These are phyloP conservation scores for Apodemia duryi DNA, from an alignment of 2,888 invertebrate genomes.

Conservation along the genomic window DNA sequence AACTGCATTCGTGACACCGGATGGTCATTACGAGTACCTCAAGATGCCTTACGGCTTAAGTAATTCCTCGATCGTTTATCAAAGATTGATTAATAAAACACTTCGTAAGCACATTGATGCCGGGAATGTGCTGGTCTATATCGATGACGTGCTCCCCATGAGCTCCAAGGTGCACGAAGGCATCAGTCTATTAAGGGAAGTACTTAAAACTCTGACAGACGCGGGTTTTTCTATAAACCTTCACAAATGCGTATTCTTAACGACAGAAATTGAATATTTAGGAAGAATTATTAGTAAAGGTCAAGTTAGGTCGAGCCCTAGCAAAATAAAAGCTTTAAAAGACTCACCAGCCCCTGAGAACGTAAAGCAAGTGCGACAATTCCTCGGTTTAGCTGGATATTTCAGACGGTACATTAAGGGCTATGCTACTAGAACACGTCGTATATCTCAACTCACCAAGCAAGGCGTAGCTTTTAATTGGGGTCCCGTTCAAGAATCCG, in stretches of 20 bases:
- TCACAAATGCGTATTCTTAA: constrained; percentile 29
- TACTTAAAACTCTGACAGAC: constrained; percentile 25
- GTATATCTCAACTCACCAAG: neutral
- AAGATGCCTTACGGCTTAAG: constrained; percentile 18
- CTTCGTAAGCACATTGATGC: neutral
- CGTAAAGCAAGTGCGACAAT: constrained; percentile 28
- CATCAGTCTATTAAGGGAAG: constrained; percentile 20
- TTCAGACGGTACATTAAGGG: constrained; percentile 28
- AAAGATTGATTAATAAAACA: constrained; percentile 10
- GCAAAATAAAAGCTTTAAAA: constrained; percentile 23
- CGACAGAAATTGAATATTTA: constrained; percentile 29
- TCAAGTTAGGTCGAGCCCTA: constrained; percentile 29
- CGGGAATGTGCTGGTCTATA: constrained; percentile 3
- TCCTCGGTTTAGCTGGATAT: constrained; percentile 30
- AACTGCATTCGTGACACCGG: constrained; percentile 19
- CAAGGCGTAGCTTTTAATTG: neutral
- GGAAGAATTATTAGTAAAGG: constrained; percentile 25
- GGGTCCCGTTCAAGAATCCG: constrained; percentile 3
- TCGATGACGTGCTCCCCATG: constrained; percentile 17
- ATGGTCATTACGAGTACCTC: constrained; percentile 18
- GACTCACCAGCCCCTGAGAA: constrained; percentile 20
- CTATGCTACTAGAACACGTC: constrained; percentile 20
- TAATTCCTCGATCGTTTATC: constrained; percentile 8
- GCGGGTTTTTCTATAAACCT: constrained; percentile 32
- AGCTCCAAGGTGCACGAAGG: constrained; percentile 25